These are phyloP conservation scores for Anableps anableps DNA, from an alignment of 2,797 vertebrate species.

Conservation along the genomic window DNA sequence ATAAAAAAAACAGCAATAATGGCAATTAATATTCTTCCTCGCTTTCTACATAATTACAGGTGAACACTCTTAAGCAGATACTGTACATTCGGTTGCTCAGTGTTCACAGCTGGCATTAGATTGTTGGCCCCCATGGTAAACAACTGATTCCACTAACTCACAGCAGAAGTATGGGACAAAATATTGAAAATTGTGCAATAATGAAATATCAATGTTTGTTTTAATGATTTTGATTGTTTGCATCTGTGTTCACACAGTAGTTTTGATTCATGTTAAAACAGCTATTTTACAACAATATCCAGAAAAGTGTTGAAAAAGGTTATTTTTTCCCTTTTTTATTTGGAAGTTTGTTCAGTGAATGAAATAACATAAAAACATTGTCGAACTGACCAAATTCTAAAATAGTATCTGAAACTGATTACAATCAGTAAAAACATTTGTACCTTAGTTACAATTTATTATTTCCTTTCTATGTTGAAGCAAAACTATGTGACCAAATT, in stretches of 20 bases:
- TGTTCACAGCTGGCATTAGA: neutral
- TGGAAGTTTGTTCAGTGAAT: neutral
- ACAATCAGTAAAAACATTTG: neutral
- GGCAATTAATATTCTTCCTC: neutral
- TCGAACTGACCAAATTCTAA: neutral
- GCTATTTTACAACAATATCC: neutral
- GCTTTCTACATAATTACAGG: neutral
- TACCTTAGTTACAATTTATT: constrained; percentile 3
- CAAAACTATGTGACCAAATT: neutral
- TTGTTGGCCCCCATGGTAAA: neutral
- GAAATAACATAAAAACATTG: neutral
- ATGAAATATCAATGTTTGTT: neutral
- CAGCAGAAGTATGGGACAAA: neutral
- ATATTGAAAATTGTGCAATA: neutral
- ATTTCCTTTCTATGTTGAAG: neutral
- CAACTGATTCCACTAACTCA: neutral
- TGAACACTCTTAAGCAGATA: neutral
- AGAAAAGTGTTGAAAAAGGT: neutral
- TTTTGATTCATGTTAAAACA: neutral
- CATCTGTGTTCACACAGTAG: neutral
- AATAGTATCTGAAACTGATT: neutral
- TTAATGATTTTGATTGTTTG: neutral
- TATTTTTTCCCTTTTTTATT: neutral
- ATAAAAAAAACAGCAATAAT: neutral
- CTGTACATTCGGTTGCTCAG: neutral